Evolutionary conservation across 2,888 invertebrate species (phyloP).

Genomic region (Cryptophagus acutangulus): DNA sequence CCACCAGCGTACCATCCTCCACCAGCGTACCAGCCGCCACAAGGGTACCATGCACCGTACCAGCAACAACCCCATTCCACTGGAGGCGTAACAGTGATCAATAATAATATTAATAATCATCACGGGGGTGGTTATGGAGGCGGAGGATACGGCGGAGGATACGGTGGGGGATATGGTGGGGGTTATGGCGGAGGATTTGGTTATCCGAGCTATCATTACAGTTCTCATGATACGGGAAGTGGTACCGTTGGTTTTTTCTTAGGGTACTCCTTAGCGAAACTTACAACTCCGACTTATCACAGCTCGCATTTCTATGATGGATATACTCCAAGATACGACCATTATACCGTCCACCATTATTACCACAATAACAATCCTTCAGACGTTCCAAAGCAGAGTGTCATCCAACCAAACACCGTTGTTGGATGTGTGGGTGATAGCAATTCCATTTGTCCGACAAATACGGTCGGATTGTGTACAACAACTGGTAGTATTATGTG

Average conservation of each 20-base stretch:
- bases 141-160: constrained; percentile 10
- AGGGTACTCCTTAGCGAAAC: constrained; percentile 35
- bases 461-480: constrained; percentile 43
- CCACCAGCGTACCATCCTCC: constrained; percentile 5
- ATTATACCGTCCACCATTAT: constrained; percentile 44
- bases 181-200: constrained; percentile 16
- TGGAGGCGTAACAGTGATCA: constrained; percentile 29
- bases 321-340: constrained; percentile 37
- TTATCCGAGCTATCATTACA: constrained; percentile 28
- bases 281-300: constrained; percentile 36
- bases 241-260: constrained; percentile 37
- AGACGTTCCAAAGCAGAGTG: constrained; percentile 34
- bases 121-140: constrained; percentile 4
- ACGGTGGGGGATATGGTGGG: constrained; percentile 23
- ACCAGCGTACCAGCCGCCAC: constrained; percentile 5
- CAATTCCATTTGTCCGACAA: constrained; percentile 39
- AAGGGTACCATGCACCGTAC: constrained; percentile 18
- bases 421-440: constrained; percentile 40
- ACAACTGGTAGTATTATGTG: constrained; percentile 44
- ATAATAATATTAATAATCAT: constrained; percentile 29
- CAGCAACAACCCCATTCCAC: constrained; percentile 16
- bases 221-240: constrained; percentile 28
- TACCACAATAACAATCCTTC: constrained; percentile 38
- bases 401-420: constrained; percentile 39
- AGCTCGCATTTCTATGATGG: constrained; percentile 26